Percentiles rank a stretch among this genome's conserved stretches.
Conservation (phyloP, 2,113 vertebrate species). For the Perca flavescens region DNA sequence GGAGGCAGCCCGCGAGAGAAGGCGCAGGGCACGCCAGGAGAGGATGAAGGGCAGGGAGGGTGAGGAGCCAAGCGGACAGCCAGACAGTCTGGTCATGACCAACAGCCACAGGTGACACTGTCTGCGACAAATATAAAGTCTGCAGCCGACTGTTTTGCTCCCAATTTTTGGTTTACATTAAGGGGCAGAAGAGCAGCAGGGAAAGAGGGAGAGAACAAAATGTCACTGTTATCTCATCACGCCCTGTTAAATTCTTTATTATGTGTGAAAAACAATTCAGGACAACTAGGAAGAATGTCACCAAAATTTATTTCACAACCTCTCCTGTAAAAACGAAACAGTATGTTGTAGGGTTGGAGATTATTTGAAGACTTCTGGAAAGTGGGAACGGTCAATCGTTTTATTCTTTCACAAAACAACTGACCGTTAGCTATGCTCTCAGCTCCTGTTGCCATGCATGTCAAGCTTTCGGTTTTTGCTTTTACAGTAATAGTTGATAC, state of each 20-base stretch:
- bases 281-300: neutral
- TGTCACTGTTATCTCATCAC: neutral
- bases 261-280: neutral
- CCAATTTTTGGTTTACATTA: neutral
- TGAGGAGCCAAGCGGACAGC: conserved; percentile 85
- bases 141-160: neutral
- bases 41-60: conserved; percentile 85
- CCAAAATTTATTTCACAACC: neutral
- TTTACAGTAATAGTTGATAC: neutral
- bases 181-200: neutral
- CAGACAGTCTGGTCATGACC: conserved; percentile 85
- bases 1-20: conserved; percentile 94
- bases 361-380: neutral
- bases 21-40: conserved; percentile 94
- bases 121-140: neutral
- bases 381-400: neutral
- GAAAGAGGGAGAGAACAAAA: neutral
- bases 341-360: neutral
- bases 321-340: neutral
- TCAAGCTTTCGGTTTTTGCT: neutral
- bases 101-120: conserved; percentile 91
- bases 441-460: no score
- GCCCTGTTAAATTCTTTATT: neutral
- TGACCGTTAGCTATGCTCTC: neutral
- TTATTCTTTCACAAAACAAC: neutral